phyloP scores from a whole-genome alignment of 2,888 invertebrate species.

The Agonum fuliginosum region DNA sequence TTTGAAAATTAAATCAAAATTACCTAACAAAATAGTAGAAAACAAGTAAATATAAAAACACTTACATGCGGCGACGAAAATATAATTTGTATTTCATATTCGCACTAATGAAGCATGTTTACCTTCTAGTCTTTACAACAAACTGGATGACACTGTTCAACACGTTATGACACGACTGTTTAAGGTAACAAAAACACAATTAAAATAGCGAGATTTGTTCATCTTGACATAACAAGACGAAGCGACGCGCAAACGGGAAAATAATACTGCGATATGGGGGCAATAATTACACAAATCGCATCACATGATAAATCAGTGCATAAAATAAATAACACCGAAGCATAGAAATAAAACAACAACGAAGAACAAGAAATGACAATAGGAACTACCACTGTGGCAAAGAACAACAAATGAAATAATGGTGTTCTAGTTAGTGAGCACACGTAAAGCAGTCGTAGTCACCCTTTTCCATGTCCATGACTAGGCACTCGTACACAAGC shows the following conservation, averaged over 20 bases:
- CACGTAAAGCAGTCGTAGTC: conserved; percentile 23
- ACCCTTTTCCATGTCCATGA: conserved; percentile 52
- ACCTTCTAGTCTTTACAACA: not conserved
- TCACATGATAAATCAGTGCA: not conserved
- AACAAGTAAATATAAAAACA: conserved; percentile 13
- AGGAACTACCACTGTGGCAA: conserved; percentile 1
- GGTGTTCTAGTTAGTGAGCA: conserved; percentile 27
- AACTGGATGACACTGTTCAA: conserved; percentile 27
- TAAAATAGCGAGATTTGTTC: not conserved
- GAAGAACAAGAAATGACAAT: conserved; percentile 10
- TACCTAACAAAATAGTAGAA: not conserved
- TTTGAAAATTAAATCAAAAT: too few species aligned
- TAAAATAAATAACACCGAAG: conserved; percentile 3
- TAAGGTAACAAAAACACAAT: conserved; percentile 12
- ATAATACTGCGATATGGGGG: conserved; percentile 9
- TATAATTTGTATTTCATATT: conserved; percentile 15
- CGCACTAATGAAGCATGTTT: conserved; percentile 12
- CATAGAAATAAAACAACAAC: not conserved
- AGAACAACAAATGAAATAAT: not conserved
- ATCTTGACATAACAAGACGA: conserved; percentile 16
- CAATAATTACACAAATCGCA: not conserved
- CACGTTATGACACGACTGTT: not conserved
- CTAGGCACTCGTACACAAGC: conserved; percentile 54
- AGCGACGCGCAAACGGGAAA: conserved; percentile 5
- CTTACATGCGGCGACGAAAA: conserved; percentile 12